phyloP scores from a whole-genome alignment of 2,113 vertebrate genomes.

The Lepus timidus region DNA sequence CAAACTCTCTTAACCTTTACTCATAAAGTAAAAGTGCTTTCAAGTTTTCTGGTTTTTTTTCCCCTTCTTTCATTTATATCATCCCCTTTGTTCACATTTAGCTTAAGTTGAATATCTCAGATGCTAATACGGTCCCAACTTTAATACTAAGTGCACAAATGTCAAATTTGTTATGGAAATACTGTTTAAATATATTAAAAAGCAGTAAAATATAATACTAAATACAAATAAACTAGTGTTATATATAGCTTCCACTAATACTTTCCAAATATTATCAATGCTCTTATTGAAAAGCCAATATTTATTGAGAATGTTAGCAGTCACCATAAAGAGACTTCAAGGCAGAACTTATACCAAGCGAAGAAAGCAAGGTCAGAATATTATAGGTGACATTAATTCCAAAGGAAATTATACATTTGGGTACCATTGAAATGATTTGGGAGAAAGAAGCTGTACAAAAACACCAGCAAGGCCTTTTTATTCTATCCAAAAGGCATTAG shows the following conservation, averaged over 20 bases:
- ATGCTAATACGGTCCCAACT: background rate
- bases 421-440: background rate
- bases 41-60: background rate
- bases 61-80: background rate
- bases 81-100: background rate
- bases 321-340: background rate
- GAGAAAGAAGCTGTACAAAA: background rate
- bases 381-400: background rate
- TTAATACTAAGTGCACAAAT: background rate
- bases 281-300: background rate
- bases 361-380: constrained; percentile 39
- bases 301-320: constrained; percentile 12
- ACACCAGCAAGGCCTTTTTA: background rate
- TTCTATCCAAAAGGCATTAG: background rate
- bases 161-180: background rate
- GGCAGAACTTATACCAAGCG: background rate
- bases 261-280: background rate
- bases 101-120: background rate
- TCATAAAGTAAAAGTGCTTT: background rate
- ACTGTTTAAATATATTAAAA: background rate
- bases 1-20: background rate
- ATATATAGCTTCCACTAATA: background rate
- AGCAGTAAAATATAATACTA: background rate
- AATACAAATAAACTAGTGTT: background rate
- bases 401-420: background rate